Base-by-base conservation (phyloP, 2,888 invertebrate genomes). In the Colletes collaris region DNA sequence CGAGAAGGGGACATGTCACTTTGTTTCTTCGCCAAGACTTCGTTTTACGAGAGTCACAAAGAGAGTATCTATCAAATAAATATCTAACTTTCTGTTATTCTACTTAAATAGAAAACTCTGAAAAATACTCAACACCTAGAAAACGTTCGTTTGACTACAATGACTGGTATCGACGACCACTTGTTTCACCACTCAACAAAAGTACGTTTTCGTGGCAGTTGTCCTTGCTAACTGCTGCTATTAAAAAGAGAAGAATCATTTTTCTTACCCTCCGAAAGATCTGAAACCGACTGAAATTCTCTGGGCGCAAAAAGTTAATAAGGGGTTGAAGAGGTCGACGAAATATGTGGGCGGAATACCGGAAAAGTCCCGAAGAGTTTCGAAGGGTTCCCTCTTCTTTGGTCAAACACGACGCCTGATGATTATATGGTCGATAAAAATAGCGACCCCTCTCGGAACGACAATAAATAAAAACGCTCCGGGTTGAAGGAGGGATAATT, bases 361-460 rank as follows among this genome's bases (percentile, higher is more conserved):
- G 49, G 56, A 44, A 64, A 69, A 69, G 58, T 63, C 58, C 55
- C 10, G 27, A 60, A 46, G 49, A 77, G 65, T 77, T 65, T 76
- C 53, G 70, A 19, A 37, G n/a, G 59, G 27, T 52, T 82, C 55
- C 68, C 62, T 77, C 55, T 73, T 49, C 63, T 50, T 75, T 81
- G 88, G 85, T 84, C 74, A 81, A 86, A 86, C 76, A 64, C 79
- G 72, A 73, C 81, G 83, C 79, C 76, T 79, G 80, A 76, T 82
- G 86, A 89, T 89, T 89, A 86, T 87, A 87, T 72, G 87, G 81
- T 58, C 87, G 86, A 89, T 90, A 89, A 90, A 90, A 90, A 89
- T 89, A 87, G 76, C 85, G 77, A 87, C 79, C 81, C 84, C 71
- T 63, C 76, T 78, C 76, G 79, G 83, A 84, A 74, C 78, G 84